phyloP scores from a whole-genome alignment of 2,113 vertebrate genomes.

The Catharus bicknelli region DNA sequence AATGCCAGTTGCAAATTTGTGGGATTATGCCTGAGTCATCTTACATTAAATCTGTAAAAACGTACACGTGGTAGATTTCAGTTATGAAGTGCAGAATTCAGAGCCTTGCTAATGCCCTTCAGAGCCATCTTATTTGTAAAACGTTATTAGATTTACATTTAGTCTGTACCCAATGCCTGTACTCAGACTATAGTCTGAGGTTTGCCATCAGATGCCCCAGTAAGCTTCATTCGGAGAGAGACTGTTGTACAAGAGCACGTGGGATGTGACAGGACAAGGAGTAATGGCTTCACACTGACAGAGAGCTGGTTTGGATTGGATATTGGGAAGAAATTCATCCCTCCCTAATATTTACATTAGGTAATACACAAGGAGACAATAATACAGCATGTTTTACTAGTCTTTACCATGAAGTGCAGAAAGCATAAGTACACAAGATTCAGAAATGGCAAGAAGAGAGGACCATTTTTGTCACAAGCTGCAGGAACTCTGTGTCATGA shows the following conservation, averaged over 20 bases:
- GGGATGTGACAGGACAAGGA: neutral
- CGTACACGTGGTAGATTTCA: neutral
- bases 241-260: neutral
- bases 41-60: neutral
- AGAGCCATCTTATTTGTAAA: neutral
- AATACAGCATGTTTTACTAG: neutral
- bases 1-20: neutral
- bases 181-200: neutral
- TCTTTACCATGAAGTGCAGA: neutral
- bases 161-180: neutral
- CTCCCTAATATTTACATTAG: neutral
- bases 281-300: neutral
- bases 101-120: neutral
- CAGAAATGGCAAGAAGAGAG: neutral
- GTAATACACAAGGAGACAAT: neutral
- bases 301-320: no score
- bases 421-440: neutral
- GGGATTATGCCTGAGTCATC: neutral
- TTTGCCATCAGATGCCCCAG: neutral
- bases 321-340: neutral
- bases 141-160: neutral
- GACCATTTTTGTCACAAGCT: neutral
- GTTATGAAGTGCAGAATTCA: neutral
- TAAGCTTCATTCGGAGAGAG: neutral
- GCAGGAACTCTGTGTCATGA: accelerated